phyloP scores from a whole-genome alignment of 2,113 vertebrate genomes.

The Hemibagrus wyckioides region DNA sequence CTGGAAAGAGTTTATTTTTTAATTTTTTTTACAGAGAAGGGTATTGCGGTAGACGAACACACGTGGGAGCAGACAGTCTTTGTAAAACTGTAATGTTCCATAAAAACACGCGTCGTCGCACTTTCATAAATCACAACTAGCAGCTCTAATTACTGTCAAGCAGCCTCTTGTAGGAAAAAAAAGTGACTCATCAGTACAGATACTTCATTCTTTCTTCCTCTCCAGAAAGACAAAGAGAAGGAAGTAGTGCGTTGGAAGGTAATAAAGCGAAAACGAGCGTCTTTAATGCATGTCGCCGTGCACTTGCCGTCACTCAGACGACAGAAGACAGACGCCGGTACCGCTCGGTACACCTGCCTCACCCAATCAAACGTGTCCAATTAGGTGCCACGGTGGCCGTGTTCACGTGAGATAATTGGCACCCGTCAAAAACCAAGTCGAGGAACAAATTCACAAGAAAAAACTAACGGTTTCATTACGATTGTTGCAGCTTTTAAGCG shows the following conservation, averaged over 20 bases:
- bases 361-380: constrained; percentile 47
- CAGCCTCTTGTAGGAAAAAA: constrained; percentile 47
- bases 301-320: constrained; percentile 36
- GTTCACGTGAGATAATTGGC: constrained; percentile 32
- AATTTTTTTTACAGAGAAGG: not conserved
- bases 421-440: not conserved
- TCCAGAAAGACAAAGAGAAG: not conserved
- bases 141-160: constrained; percentile 54
- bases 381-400: constrained; percentile 38
- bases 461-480: not conserved
- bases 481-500: not conserved
- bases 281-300: constrained; percentile 41
- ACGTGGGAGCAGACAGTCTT: constrained; percentile 30
- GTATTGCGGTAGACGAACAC: constrained; percentile 6
- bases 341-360: constrained; percentile 47
- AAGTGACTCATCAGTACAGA: constrained; percentile 46
- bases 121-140: constrained; percentile 56
- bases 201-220: constrained; percentile 41
- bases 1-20: not conserved
- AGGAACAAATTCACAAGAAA: not conserved
- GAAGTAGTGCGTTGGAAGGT: constrained; percentile 18
- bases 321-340: constrained; percentile 26
- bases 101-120: constrained; percentile 46
- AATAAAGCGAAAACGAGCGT: constrained; percentile 44
- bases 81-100: constrained; percentile 42